Evolutionary conservation across 37 sponge, comb jelly and placozoan species (phyloP).

Genomic region (Axinella damicornis): DNA sequence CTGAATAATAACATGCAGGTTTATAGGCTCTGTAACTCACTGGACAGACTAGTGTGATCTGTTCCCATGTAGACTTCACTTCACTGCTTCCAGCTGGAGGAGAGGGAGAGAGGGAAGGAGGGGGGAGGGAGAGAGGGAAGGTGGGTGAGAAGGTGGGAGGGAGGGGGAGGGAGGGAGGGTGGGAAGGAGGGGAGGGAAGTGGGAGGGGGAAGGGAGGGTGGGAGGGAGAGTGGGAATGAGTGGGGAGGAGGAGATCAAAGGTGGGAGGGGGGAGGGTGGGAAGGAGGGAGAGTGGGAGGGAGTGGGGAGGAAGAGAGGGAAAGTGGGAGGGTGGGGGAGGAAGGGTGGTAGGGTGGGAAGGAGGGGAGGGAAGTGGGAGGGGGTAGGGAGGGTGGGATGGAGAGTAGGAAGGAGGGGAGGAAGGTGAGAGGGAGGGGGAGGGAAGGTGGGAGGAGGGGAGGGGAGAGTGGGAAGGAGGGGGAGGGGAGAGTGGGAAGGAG

Average conservation of each 20-base stretch:
- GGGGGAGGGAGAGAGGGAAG: neutral
- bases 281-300: neutral
- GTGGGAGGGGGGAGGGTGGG: neutral
- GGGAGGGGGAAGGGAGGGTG: neutral
- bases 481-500: neutral
- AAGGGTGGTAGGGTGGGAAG: no score
- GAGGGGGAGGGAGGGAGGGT: neutral
- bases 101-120: neutral
- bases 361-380: neutral
- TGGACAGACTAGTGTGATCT: constrained; percentile 11
- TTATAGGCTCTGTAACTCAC: constrained; percentile 3
- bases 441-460: neutral
- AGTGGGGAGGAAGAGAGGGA: no score
- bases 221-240: neutral
- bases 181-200: neutral
- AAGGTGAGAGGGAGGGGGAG: neutral
- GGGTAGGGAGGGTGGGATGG: no score
- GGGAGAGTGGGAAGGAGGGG: neutral
- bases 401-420: neutral
- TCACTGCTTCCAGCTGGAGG: neutral
- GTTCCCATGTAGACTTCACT: neutral
- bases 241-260: neutral
- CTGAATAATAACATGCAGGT: no score
- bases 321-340: neutral
- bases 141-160: no score